Conservation (phyloP, 2,797 vertebrate species). For the Manis javanica region DNA sequence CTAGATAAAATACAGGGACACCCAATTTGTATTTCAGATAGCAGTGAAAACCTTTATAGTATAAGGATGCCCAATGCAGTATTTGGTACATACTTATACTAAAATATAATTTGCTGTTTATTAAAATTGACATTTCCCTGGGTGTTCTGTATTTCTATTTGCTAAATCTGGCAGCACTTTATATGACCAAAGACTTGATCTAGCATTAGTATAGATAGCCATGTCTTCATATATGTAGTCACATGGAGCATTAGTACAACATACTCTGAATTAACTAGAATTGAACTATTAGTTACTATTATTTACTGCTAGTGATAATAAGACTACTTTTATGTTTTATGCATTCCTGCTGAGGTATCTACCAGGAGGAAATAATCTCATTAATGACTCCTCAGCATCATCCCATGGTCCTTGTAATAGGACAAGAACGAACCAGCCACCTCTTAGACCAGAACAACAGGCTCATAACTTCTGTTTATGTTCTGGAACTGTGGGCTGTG, state of each 20-base stretch:
- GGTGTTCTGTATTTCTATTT: neutral
- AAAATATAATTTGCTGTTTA: neutral
- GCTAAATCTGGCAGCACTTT: neutral
- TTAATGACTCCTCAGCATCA: neutral
- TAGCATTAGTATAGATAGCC: neutral
- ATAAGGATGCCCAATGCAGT: fast-evolving
- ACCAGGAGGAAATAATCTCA: neutral
- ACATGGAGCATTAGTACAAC: neutral
- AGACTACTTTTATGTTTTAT: neutral
- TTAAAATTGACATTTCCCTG: neutral
- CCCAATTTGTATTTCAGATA: too few relatives aligned
- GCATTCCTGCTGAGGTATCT: neutral
- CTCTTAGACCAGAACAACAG: neutral
- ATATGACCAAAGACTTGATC: neutral
- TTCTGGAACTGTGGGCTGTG: neutral
- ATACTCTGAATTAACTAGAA: neutral
- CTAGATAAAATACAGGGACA: neutral
- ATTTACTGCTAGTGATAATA: neutral
- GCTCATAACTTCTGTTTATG: neutral
- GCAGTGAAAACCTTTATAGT: neutral
- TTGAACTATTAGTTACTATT: neutral
- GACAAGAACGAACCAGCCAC: neutral
- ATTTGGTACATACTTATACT: neutral
- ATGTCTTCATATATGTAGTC: neutral
- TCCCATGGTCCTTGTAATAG: neutral